Base-by-base conservation (phyloP, 2,888 invertebrate genomes). In the Heliconius cydno region DNA sequence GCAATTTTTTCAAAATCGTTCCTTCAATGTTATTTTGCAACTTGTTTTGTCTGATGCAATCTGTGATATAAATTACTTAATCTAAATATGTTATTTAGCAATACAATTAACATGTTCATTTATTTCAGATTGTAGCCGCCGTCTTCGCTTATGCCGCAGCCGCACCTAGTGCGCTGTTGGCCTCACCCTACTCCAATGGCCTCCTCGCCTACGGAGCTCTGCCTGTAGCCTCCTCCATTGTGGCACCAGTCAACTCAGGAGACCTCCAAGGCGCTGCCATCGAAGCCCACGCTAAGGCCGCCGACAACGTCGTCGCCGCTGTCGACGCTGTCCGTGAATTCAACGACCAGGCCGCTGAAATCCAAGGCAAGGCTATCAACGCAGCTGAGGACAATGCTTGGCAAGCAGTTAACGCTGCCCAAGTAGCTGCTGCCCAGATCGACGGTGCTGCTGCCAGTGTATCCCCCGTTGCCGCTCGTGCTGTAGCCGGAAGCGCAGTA, bases 131-230 rank as follows among this genome's bases (percentile, higher is more conserved):
- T 73, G 60, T 73, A 73, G 34, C 73, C 73, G 73, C 73, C 73
- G 34, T 73, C 73, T 73, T 73, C 73, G 73, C 73, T 57, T 73
- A 34, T n/a, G 73, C 73, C 60, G n/a, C 60, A 57, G 73, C 73
- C 60, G 73, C 73, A 73, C 73, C 73, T 25, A 73, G 73, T 60
- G 73, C 73, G 34, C 57, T 73, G 73, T 15, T 73, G 73, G 70
- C 70, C 7, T n/a, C 70, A 70, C 15, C 70, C 9, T 70, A 46
- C 70, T 73, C 73, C 57, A 73, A 73, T 25, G 73, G 60, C 38
- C 57, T 73, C 38, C 73, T 73, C 25, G 73, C 73, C 60, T 73
- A 73, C 25, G 73, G 73, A 57, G 73, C 73, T 38, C 60, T 60
- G 60, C 73, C 73, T 25, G 19, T 73, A n/a, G 73, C 73, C n/a